Evolutionary conservation across 37 sponge, comb jelly and placozoan genomes (phyloP), one percentile per base, ranked within the genome.

Genomic region (Sycon ciliatum): DNA sequence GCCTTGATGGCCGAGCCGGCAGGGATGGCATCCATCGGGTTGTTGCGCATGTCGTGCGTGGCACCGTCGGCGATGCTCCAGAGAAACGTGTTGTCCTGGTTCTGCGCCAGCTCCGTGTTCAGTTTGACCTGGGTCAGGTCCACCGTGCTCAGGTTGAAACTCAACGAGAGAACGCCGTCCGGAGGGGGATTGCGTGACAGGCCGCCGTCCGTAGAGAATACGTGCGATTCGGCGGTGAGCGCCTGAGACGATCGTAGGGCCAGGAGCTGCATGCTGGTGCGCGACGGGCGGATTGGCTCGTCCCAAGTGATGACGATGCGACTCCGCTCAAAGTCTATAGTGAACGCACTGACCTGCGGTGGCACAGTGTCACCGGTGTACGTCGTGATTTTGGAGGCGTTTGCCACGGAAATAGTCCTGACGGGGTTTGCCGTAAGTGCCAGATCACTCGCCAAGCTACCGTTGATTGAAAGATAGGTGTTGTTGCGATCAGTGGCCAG

Each of bases 61-160:
- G 66, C 80, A 34, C 36, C 13, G 26, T 62, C 31, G 18, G n/a
- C 49, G 67, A 85, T 49, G 23, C 73, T 39, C 83, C n/a, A 39
- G 30, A 92, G 46, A 36, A 79, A 85, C 3, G 86, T 80, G 4
- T 67, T 73, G 33, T 32, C 26, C 3, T 42, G 36, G 39, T 52
- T 70, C 4, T 35, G 79, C 7, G 83, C 85, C 7, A 92, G 76
- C 28, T 82, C 72, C 67, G 82, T 74, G 18, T 84, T 82, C 29
- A 66, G 65, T 67, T 92, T 87, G 60, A 92, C 77, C 13, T 83
- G 73, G 63, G 74, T 76, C 9, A 87, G 36, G 39, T 87, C 89
- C 36, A 39, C 78, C 5, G 54, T 11, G 11, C 81, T 78, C 2
- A 92, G 72, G 28, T 33, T 18, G n/a, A 92, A 67, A 1, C 53